Percentiles rank a stretch among this genome's conserved stretches.
Conservation (phyloP, 2,797 vertebrate genomes). For the Hypotaenidia philippensis region DNA sequence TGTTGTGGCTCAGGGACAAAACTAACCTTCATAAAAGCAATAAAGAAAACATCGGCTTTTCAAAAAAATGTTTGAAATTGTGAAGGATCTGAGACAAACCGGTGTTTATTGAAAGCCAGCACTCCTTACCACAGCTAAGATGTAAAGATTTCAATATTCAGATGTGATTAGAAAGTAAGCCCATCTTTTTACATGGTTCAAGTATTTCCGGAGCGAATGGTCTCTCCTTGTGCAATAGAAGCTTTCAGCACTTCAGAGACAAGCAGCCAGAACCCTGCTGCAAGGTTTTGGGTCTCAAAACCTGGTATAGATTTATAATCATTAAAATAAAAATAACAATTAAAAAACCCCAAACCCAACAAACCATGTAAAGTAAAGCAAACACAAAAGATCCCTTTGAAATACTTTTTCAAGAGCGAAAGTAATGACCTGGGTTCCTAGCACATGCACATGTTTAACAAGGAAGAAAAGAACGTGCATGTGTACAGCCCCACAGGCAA, state of each 20-base stretch:
- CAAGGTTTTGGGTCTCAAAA: neutral
- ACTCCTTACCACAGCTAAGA: neutral
- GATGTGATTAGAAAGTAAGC: neutral
- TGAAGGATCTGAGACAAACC: neutral
- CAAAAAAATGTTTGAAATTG: neutral
- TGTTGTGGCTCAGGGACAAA: slow-evolving; percentile 23
- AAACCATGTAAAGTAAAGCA: neutral
- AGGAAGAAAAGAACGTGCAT: neutral
- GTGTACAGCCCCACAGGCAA: neutral
- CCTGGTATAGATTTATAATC: neutral
- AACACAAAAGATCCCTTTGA: slow-evolving; percentile 8
- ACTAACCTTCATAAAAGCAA: slow-evolving; percentile 23
- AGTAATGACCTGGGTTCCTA: neutral
- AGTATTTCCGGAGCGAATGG: neutral
- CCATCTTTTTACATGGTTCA: neutral
- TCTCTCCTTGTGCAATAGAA: neutral
- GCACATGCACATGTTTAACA: neutral
- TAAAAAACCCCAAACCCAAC: neutral
- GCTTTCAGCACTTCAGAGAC: neutral
- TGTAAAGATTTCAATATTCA: neutral
- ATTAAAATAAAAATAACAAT: neutral
- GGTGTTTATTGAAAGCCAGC: neutral
- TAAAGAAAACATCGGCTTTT: neutral
- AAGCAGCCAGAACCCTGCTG: neutral
- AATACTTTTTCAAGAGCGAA: slow-evolving; percentile 4